Base-by-base conservation (phyloP, 2,113 vertebrate species). In the Seriola quinqueradiata region DNA sequence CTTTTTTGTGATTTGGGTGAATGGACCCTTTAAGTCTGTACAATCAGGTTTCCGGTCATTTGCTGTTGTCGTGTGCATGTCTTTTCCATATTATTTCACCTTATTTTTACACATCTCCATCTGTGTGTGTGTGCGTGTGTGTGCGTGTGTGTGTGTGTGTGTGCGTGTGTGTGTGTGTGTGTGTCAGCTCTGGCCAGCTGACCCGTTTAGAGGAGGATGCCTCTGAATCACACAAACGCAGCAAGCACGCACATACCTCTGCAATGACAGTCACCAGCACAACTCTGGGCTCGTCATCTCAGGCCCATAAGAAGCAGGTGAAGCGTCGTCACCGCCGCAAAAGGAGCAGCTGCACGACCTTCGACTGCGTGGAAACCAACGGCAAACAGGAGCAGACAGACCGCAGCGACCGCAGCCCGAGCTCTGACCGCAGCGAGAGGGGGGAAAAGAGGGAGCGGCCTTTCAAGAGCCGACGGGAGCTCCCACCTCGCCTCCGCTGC, bases 291-390 rank as follows among this genome's bases (percentile, higher is more conserved):
- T 75, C 89, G 0, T 81, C 90, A 0, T 69, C 67, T 44, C 95
- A 95, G 79, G 76, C 81, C 81, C 93, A 91, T 90, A 97, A 96
- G 87, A 97, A 96, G 87, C 91, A 95, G 86, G 93, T 96, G 83
- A 98, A 96, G 87, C 93, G 95, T 34, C 96, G 95, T 59, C 91
- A 96, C 92, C 96, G 95, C 54, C 96, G 94, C 82, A 96, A 94
- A 90, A 93, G 77, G 78, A 94, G 88, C 86, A 89, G 86, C 85
- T 95, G 94, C 87, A 73, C 94, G 28, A 87, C 90, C 90, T 70
- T 84, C 52, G 89, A 94, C 59, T 89, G 89, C 63, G 55, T 92
- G 87, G 94, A 95, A 79, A 87, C 92, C 74, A 94, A 89, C 84
- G 36, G 6, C 68, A 87, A 80, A n/a, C 81, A 67, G 40, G 87